Evolutionary conservation across 2,113 vertebrate genomes (phyloP).

Genomic region (Canis aureus): DNA sequence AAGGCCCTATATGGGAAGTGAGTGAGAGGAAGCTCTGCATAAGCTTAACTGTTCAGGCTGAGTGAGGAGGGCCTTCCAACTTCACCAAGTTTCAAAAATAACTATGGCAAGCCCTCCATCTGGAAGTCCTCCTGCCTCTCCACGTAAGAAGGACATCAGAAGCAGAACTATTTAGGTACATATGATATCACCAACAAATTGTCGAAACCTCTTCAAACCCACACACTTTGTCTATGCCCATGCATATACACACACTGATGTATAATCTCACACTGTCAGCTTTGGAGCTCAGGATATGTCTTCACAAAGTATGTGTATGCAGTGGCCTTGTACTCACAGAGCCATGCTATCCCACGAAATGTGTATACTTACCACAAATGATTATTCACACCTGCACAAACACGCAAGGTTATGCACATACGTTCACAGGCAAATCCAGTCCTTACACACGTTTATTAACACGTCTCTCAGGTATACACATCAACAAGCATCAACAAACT

Average conservation of each 20-base stretch:
- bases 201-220: too few relatives aligned
- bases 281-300: background rate
- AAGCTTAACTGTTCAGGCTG: background rate
- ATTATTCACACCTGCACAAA: background rate
- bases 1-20: fast-evolving
- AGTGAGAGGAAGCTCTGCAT: background rate
- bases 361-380: background rate
- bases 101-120: background rate
- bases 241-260: too few relatives aligned
- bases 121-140: background rate
- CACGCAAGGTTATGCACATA: background rate
- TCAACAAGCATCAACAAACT: background rate
- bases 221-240: background rate
- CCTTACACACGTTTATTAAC: background rate
- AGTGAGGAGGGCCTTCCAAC: too few relatives aligned
- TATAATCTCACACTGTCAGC: background rate
- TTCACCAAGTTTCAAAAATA: background rate
- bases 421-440: background rate
- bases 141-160: background rate
- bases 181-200: background rate
- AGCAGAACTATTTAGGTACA: background rate
- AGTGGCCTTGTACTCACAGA: background rate
- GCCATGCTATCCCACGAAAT: background rate
- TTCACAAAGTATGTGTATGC: background rate
- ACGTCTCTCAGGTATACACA: background rate